These are phyloP conservation scores for Otus sunia DNA, from an alignment of 2,113 vertebrate genomes.

Conservation along the genomic window DNA sequence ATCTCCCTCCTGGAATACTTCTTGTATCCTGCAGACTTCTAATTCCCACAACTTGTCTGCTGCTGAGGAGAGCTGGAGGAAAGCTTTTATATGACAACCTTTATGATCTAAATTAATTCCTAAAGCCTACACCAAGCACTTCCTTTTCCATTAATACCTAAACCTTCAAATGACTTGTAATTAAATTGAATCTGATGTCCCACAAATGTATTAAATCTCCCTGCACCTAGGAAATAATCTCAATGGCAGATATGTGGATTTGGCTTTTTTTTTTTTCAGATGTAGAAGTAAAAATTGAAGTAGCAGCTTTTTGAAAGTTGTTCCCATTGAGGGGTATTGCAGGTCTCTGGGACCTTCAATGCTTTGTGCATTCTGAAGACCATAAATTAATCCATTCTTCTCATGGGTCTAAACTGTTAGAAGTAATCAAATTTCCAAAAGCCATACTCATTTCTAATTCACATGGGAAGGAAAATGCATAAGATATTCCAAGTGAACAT, in stretches of 20 bases:
- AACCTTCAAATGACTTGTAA: neutral
- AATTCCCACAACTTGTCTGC: neutral
- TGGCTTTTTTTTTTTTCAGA: neutral
- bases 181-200: neutral
- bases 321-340: neutral
- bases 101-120: neutral
- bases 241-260: neutral
- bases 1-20: neutral
- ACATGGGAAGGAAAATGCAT: neutral
- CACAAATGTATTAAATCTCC: neutral
- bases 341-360: neutral
- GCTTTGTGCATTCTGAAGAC: neutral
- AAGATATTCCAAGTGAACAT: neutral
- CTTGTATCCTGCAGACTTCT: neutral
- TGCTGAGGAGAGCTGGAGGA: neutral
- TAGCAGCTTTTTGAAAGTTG: neutral
- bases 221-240: neutral
- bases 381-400: neutral
- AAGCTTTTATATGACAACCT: neutral
- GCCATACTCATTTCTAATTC: neutral
- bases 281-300: neutral
- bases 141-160: neutral
- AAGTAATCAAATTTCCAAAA: neutral
- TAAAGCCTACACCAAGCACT: neutral
- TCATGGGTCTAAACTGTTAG: neutral